A percentile compares a stretch with the other conserved stretches of the same genome.
Conservation (phyloP, 2,113 vertebrate species). For the Tauraco erythrolophus region DNA sequence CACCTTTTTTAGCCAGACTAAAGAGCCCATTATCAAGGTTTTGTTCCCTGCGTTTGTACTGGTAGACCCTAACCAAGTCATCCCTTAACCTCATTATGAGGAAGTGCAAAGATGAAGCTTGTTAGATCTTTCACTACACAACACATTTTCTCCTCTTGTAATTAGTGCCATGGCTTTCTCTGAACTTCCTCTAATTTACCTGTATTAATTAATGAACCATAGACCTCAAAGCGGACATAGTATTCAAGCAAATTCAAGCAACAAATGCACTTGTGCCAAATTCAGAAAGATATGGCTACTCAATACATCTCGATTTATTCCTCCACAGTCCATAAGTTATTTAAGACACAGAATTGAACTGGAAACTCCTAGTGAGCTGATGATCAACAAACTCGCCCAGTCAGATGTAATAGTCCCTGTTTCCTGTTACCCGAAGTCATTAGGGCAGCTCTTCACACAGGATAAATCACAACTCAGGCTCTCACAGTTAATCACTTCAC, state of each 20-base stretch:
- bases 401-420: neutral
- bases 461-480: neutral
- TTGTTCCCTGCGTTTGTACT: neutral
- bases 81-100: neutral
- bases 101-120: conserved; percentile 23
- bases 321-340: neutral
- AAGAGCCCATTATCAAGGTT: neutral
- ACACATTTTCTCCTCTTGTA: neutral
- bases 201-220: neutral
- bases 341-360: neutral
- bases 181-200: conserved; percentile 3
- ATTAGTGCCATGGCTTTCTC: neutral
- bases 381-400: neutral
- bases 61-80: neutral
- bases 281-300: neutral
- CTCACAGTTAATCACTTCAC: neutral
- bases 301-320: neutral
- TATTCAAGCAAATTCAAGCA: no score
- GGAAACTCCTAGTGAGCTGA: neutral
- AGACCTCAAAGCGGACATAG: neutral
- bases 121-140: conserved; percentile 3
- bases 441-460: neutral
- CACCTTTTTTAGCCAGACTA: neutral
- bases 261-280: neutral
- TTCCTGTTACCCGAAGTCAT: neutral